Evolutionary conservation across 2,797 vertebrate genomes (phyloP).

Genomic region (Clarias platycephalus): DNA sequence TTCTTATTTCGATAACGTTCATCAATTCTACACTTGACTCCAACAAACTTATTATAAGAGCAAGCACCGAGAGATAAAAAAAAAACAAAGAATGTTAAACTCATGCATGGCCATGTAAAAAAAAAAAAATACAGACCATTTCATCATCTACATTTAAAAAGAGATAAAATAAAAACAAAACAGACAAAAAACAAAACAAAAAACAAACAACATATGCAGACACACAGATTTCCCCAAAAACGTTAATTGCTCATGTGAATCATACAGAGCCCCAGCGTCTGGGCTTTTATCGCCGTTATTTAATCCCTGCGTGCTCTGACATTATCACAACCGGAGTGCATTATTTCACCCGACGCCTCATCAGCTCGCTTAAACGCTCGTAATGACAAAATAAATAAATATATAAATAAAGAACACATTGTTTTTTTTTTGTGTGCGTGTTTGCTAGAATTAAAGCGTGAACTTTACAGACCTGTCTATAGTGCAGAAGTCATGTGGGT

Average conservation of each 20-base stretch:
- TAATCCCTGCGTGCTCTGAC: constrained; percentile 23
- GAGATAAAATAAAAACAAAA: neutral
- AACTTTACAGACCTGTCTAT: neutral
- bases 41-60: neutral
- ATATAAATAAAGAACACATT: neutral
- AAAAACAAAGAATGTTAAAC: neutral
- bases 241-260: constrained; percentile 16
- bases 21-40: neutral
- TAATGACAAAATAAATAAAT: neutral
- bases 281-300: constrained; percentile 21
- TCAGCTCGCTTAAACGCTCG: constrained; percentile 9
- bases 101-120: neutral
- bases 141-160: neutral
- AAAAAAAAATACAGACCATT: neutral
- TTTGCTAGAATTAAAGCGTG: neutral
- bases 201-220: neutral
- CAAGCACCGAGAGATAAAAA: neutral
- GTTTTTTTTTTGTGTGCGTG: neutral
- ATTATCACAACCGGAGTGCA: constrained; percentile 22
- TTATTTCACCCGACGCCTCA: neutral
- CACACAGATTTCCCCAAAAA: neutral
- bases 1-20: neutral
- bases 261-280: constrained; percentile 2
- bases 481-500: neutral
- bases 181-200: neutral